Evolutionary conservation across 2,113 vertebrate genomes (phyloP).

Genomic region (Antechinus stuartii): DNA sequence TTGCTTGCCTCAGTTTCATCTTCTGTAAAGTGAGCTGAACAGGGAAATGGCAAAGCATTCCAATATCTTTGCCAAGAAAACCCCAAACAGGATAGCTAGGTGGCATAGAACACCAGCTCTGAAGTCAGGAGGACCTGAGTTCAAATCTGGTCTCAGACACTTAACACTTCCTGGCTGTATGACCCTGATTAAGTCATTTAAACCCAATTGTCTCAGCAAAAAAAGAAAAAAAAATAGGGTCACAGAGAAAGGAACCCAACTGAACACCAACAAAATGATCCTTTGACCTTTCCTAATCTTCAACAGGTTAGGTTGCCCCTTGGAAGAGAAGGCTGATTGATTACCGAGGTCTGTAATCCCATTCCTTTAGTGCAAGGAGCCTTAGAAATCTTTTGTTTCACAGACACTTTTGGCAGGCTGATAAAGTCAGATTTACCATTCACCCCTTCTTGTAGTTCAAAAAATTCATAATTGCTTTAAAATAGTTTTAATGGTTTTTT

Average conservation of each 20-base stretch:
- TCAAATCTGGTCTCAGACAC: too few relatives aligned
- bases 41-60: not conserved
- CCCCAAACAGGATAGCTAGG: not conserved
- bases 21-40: not conserved
- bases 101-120: too few relatives aligned
- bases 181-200: too few relatives aligned
- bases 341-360: too few relatives aligned
- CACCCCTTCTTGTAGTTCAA: not conserved
- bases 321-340: too few relatives aligned
- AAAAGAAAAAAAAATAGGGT: too few relatives aligned
- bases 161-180: too few relatives aligned
- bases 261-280: not conserved
- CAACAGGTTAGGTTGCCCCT: not conserved
- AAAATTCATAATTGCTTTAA: not conserved
- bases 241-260: not conserved
- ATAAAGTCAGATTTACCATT: not conserved
- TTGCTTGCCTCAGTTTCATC: not conserved
- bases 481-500: too few relatives aligned
- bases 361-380: too few relatives aligned
- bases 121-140: too few relatives aligned
- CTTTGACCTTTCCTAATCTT: not conserved
- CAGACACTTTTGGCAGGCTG: not conserved
- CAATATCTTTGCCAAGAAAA: not conserved
- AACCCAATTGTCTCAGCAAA: too few relatives aligned
- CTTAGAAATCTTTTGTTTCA: not conserved